These are phyloP conservation scores for Drosophila novamexicana DNA, from an alignment of 1,140 invertebrate genomes.

Conservation along the genomic window DNA sequence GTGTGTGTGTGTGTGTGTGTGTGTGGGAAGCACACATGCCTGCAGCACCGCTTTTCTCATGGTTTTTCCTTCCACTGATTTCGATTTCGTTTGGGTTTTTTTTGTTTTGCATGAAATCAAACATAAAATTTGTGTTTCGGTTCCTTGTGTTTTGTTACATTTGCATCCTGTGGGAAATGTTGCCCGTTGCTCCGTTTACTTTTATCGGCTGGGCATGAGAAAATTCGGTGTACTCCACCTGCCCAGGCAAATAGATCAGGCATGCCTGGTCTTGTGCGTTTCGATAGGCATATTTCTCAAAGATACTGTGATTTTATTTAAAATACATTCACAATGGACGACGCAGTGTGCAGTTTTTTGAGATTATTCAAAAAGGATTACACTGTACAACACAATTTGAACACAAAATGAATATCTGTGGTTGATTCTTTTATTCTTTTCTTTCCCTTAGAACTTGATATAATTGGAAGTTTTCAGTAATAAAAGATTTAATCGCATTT, in stretches of 20 bases:
- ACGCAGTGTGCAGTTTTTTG: not conserved
- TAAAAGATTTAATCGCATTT: too few species aligned
- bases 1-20: conserved; percentile 22
- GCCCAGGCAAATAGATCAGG: not conserved
- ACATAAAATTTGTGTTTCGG: conserved; percentile 18
- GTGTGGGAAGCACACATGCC: conserved; percentile 53
- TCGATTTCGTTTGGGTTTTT: conserved; percentile 8
- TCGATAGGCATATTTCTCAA: not conserved
- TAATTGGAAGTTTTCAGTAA: too few species aligned
- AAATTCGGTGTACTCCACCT: not conserved
- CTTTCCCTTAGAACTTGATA: too few species aligned
- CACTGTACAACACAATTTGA: too few species aligned
- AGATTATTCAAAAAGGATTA: too few species aligned
- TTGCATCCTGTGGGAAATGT: conserved; percentile 56
- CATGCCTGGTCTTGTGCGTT: not conserved
- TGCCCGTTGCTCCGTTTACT: conserved; percentile 2
- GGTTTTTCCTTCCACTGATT: conserved; percentile 1
- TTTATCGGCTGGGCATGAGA: conserved; percentile 4
- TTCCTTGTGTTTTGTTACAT: conserved; percentile 50
- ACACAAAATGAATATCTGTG: too few species aligned
- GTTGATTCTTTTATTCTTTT: too few species aligned
- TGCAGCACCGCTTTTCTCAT: conserved; percentile 4
- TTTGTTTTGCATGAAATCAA: conserved; percentile 46
- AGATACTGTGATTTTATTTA: too few species aligned
- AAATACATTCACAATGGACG: not conserved